Percentiles rank a stretch among this genome's conserved stretches.
Evolutionary conservation across 2,888 invertebrate genomes (phyloP).

Genomic region (Lycocerus yunnanus): DNA sequence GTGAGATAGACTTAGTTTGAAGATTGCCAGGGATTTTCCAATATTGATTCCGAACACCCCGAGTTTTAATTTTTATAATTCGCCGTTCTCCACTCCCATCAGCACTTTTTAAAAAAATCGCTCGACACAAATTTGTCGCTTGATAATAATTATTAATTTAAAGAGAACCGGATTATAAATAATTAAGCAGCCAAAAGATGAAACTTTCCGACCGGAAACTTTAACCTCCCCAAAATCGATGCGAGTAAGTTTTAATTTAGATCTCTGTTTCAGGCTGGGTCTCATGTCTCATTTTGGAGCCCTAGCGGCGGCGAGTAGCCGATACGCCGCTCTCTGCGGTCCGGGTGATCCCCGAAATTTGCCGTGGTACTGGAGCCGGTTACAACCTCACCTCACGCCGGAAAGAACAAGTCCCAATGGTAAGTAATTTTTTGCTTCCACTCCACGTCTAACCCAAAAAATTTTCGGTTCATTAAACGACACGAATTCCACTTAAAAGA

Average conservation of each 20-base stretch:
- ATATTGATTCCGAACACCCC: conserved; percentile 35
- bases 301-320: conserved; percentile 63
- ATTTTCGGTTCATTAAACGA: background rate
- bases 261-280: conserved; percentile 69
- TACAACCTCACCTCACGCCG: conserved; percentile 57
- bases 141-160: background rate
- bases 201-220: background rate
- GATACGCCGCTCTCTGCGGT: conserved; percentile 70
- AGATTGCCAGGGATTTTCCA: conserved; percentile 38
- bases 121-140: background rate
- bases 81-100: conserved; percentile 30
- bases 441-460: background rate
- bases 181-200: background rate
- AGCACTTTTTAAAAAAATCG: background rate
- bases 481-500: conserved; percentile 10
- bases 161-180: background rate
- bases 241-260: background rate
- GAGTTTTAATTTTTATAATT: conserved; percentile 36
- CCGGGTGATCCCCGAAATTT: conserved; percentile 54
- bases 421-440: conserved; percentile 51
- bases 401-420: conserved; percentile 70
- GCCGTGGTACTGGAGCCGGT: conserved; percentile 71
- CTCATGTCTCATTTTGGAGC: conserved; percentile 84
- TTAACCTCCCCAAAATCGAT: background rate
- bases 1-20: conserved; percentile 48